Evolutionary conservation across 2,888 invertebrate species (phyloP).

Genomic region (Ommatoiulus sabulosus): DNA sequence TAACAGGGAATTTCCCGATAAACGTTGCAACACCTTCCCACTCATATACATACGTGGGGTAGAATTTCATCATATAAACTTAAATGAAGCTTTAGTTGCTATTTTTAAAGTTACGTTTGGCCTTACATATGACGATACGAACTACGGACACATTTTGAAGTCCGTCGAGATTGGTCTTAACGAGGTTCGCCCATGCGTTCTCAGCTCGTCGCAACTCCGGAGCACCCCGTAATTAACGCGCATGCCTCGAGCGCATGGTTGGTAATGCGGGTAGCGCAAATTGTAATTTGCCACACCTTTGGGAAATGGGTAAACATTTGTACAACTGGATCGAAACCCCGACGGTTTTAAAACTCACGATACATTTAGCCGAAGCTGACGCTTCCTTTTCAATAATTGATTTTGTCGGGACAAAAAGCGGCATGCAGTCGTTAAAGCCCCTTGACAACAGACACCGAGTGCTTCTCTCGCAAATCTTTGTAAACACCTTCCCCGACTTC

Average conservation of each 20-base stretch:
- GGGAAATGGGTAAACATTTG: conserved; percentile 10
- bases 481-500: not conserved
- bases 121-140: too few species aligned
- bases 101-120: too few species aligned
- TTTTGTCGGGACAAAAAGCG: not conserved
- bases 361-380: not conserved
- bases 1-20: too few species aligned
- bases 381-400: not conserved
- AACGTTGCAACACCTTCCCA: too few species aligned
- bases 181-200: too few species aligned
- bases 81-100: too few species aligned
- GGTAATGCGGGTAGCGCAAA: not conserved
- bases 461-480: not conserved
- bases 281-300: not conserved
- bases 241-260: not conserved
- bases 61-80: too few species aligned
- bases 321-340: not conserved
- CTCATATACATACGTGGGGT: too few species aligned
- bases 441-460: conserved; percentile 2
- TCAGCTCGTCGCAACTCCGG: too few species aligned
- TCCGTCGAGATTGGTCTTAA: too few species aligned
- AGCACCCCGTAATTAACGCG: not conserved
- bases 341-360: not conserved
- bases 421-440: not conserved
- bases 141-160: too few species aligned